phyloP scores from a whole-genome alignment of 2,888 invertebrate genomes.

The Rhogogaster chlorosoma region DNA sequence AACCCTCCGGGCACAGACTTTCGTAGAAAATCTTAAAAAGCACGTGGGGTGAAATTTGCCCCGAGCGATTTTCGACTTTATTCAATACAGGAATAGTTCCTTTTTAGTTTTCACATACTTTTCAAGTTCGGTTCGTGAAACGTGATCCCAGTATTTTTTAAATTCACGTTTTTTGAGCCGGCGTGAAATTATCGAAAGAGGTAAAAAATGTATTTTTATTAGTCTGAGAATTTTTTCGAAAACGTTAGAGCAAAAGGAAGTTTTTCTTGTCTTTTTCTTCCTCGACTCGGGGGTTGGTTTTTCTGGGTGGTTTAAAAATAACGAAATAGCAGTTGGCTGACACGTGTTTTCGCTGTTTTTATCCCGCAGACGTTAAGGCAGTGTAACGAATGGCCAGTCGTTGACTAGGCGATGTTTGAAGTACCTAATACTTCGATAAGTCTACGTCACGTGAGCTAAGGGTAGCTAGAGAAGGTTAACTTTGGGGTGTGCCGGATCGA shows the following conservation, averaged over 20 bases:
- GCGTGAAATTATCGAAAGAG: background rate
- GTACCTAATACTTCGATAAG: slow-evolving; percentile 31
- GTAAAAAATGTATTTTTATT: background rate
- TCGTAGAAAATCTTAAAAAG: too few relatives aligned
- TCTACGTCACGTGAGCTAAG: slow-evolving; percentile 16
- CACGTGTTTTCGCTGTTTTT: slow-evolving; percentile 34
- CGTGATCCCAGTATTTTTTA: background rate
- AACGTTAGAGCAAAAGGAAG: background rate
- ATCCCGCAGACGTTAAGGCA: background rate
- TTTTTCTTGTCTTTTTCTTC: background rate
- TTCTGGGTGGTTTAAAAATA: slow-evolving; percentile 12
- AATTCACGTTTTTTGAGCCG: background rate
- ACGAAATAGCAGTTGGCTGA: slow-evolving; percentile 22
- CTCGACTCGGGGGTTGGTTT: background rate
- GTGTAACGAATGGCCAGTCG: slow-evolving; percentile 19
- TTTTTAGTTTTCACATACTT: background rate
- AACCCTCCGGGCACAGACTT: too few relatives aligned
- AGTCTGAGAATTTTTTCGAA: background rate
- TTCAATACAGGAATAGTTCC: too few relatives aligned
- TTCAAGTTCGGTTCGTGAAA: background rate
- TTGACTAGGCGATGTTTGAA: slow-evolving; percentile 15
- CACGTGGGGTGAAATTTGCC: too few relatives aligned
- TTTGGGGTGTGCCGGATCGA: slow-evolving; percentile 25
- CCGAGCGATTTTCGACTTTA: too few relatives aligned
- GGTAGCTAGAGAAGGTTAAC: slow-evolving; percentile 15